A percentile compares a stretch with the other conserved stretches of the same genome.
These are phyloP conservation scores for Crocodylus rhombifer DNA, from an alignment of 2,797 vertebrate genomes.

Conservation along the genomic window DNA sequence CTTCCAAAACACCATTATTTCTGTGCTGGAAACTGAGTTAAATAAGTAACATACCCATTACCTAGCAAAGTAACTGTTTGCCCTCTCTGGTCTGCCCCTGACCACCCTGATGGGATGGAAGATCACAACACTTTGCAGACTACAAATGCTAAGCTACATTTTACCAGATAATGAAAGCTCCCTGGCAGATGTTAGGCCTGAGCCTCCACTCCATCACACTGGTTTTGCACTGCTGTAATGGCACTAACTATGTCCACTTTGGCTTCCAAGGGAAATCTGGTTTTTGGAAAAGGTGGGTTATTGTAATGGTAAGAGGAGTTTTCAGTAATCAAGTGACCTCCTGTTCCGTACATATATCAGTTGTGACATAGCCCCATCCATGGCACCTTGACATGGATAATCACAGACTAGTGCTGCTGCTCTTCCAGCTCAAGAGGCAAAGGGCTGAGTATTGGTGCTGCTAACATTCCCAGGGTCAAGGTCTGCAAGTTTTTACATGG, in stretches of 20 bases:
- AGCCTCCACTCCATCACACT: not conserved
- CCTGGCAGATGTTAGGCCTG: not conserved
- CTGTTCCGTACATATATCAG: not conserved
- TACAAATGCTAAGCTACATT: not conserved
- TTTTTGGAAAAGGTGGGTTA: not conserved
- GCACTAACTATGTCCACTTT: not conserved
- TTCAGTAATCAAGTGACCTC: not conserved
- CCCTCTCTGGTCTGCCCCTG: not conserved
- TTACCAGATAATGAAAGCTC: not conserved
- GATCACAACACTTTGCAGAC: not conserved
- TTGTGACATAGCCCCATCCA: not conserved
- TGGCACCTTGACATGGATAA: not conserved
- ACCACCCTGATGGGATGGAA: not conserved
- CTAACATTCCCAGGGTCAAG: not conserved
- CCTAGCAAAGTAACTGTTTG: not conserved
- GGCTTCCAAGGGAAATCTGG: not conserved
- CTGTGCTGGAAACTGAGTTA: not conserved
- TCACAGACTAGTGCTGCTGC: not conserved
- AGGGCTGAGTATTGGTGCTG: not conserved
- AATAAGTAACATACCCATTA: not conserved
- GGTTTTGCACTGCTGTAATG: not conserved
- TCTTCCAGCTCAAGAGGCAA: not conserved
- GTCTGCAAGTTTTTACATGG: not conserved
- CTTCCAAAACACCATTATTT: not conserved
- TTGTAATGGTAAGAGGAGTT: not conserved